Conservation (phyloP, 64 coral and sea anemone species). For the Acropora yongei region DNA sequence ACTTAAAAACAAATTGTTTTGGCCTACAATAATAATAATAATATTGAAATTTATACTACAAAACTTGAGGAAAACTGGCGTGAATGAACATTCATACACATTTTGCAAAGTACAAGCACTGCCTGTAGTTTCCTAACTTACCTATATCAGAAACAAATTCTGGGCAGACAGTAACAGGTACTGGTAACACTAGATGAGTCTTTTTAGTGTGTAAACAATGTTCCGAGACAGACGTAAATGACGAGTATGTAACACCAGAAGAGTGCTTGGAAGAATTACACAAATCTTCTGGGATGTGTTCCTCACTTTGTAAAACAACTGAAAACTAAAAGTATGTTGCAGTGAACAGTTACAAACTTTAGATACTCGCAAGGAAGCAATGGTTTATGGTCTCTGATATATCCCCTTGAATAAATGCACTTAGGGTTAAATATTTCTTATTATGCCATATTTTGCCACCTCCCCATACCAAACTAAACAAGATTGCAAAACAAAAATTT, state of each 20-base stretch:
- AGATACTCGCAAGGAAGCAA: too few relatives aligned
- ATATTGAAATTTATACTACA: too few relatives aligned
- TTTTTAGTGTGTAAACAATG: constrained; percentile 90
- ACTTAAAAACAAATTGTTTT: too few relatives aligned
- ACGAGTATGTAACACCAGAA: constrained; percentile 68
- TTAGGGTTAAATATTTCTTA: too few relatives aligned
- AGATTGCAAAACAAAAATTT: too few relatives aligned
- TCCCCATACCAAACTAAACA: too few relatives aligned
- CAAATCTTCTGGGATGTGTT: constrained; percentile 87
- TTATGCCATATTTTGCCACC: too few relatives aligned
- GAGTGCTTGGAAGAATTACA: constrained; percentile 43
- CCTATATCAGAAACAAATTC: constrained; percentile 94
- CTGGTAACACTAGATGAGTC: constrained; percentile 91
- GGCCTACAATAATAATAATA: too few relatives aligned
- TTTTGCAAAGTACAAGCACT: background rate
- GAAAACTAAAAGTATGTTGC: constrained; percentile 59
- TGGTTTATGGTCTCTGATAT: too few relatives aligned
- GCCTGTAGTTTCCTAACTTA: constrained; percentile 21
- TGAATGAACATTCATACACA: too few relatives aligned
- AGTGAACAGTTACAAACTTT: background rate
- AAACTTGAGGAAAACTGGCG: too few relatives aligned
- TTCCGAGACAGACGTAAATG: constrained; percentile 81
- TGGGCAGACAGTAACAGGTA: constrained; percentile 83
- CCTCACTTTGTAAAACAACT: constrained; percentile 95
- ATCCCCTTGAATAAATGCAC: too few relatives aligned